Evolutionary conservation across 2,797 vertebrate genomes (phyloP).

Genomic region (Leptoclinus maculatus): DNA sequence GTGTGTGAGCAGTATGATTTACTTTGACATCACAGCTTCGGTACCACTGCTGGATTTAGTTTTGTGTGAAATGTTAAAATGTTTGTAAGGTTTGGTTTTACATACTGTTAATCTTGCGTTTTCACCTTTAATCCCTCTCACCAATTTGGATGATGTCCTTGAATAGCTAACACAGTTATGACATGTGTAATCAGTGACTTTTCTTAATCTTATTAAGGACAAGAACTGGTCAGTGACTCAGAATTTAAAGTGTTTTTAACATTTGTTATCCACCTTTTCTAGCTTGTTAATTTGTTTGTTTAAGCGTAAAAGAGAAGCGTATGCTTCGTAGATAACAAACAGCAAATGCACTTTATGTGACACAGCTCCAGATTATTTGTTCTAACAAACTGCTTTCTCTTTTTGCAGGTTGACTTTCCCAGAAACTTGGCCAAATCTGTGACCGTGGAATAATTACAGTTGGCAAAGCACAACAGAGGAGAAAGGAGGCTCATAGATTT

Average conservation of each 20-base stretch:
- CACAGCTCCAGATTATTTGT: slow-evolving; percentile 2
- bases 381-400: slow-evolving; percentile 23
- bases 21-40: not conserved
- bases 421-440: slow-evolving; percentile 98
- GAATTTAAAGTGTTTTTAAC: not conserved
- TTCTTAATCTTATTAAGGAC: not conserved
- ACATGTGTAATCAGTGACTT: not conserved
- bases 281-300: slow-evolving; percentile 1
- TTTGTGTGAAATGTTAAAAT: not conserved
- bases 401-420: slow-evolving; percentile 94
- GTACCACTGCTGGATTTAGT: not conserved
- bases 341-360: not conserved
- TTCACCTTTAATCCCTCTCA: not conserved
- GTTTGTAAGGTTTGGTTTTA: not conserved
- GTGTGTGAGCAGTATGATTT: too few species aligned
- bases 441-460: slow-evolving; percentile 89
- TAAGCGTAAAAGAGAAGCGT: not conserved
- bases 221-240: not conserved
- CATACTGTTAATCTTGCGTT: not conserved
- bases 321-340: not conserved
- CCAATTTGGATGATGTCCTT: not conserved
- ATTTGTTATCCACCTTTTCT: not conserved
- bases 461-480: slow-evolving; percentile 33
- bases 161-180: not conserved
- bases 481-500: slow-evolving; percentile 56